phyloP scores from a whole-genome alignment of 2,113 vertebrate species.

The Solenodon paradoxus region DNA sequence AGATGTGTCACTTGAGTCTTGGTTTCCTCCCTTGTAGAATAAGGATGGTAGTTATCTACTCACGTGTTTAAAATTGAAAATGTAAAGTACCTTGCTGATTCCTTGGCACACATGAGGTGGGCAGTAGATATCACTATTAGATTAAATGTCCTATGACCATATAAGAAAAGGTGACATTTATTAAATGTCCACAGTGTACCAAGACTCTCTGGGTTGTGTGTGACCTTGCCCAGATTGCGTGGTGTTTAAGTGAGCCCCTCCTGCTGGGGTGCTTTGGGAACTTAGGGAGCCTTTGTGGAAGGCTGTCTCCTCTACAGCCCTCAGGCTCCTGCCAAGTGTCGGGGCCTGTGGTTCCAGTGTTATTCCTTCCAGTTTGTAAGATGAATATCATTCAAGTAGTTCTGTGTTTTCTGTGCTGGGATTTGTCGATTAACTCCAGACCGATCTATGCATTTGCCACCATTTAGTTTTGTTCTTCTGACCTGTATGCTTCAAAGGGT shows the following conservation, averaged over 20 bases:
- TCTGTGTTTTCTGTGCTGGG: not conserved
- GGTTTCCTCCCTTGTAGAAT: not conserved
- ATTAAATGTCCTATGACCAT: not conserved
- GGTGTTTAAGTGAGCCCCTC: not conserved
- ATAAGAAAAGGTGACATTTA: not conserved
- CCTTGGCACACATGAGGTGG: not conserved
- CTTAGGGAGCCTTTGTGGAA: not conserved
- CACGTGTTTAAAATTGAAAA: not conserved
- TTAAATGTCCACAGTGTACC: not conserved
- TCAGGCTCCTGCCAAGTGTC: not conserved
- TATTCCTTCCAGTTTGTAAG: not conserved
- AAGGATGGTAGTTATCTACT: not conserved
- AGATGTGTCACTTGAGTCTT: slow-evolving; percentile 6
- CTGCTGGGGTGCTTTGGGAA: not conserved
- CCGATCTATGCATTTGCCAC: not conserved
- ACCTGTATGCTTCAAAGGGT: slow-evolving; percentile 21
- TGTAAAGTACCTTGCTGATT: not conserved
- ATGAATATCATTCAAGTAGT: not conserved
- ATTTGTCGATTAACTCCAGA: not conserved
- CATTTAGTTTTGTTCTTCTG: not conserved
- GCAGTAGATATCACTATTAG: not conserved
- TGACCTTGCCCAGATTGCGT: not conserved
- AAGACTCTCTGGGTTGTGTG: not conserved
- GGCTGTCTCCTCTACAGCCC: not conserved
- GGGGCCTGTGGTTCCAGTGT: not conserved